These are phyloP conservation scores for Gadopsis bispinosus DNA, from an alignment of 2,797 vertebrate genomes.

Conservation along the genomic window DNA sequence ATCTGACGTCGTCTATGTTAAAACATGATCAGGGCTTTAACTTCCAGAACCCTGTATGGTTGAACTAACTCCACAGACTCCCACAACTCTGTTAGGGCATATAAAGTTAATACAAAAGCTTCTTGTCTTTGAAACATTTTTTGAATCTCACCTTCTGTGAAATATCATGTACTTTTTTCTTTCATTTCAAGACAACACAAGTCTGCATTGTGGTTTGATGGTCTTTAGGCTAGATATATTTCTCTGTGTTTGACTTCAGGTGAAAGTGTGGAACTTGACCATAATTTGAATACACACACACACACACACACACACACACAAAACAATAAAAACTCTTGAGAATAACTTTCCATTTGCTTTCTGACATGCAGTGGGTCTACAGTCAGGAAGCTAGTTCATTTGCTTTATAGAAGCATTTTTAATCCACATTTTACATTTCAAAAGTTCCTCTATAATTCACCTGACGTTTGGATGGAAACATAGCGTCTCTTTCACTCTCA, in stretches of 20 bases:
- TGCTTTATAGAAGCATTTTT: slow-evolving; percentile 28
- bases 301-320: not conserved
- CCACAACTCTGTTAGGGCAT: not conserved
- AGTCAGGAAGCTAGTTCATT: slow-evolving; percentile 20
- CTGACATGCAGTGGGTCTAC: not conserved
- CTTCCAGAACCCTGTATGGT: too few species aligned
- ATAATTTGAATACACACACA: slow-evolving; percentile 4
- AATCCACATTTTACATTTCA: slow-evolving; percentile 46
- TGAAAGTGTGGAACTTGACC: slow-evolving; percentile 9
- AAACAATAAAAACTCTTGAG: slow-evolving; percentile 3
- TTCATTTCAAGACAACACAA: not conserved
- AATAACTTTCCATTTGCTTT: slow-evolving; percentile 21
- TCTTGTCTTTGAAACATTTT: not conserved
- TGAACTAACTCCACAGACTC: too few species aligned
- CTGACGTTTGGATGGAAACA: slow-evolving; percentile 52
- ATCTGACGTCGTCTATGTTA: too few species aligned
- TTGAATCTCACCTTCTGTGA: not conserved
- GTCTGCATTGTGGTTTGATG: not conserved
- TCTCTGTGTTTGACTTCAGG: slow-evolving; percentile 3
- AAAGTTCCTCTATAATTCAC: slow-evolving; percentile 41
- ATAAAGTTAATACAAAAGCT: too few species aligned
- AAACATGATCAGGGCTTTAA: too few species aligned
- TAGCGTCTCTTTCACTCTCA: slow-evolving; percentile 17
- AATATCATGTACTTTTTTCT: not conserved
- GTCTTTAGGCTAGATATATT: not conserved